Evolutionary conservation across 2,888 invertebrate genomes (phyloP), one percentile per base, ranked within the genome.

Genomic region (Maniola hyperantus): DNA sequence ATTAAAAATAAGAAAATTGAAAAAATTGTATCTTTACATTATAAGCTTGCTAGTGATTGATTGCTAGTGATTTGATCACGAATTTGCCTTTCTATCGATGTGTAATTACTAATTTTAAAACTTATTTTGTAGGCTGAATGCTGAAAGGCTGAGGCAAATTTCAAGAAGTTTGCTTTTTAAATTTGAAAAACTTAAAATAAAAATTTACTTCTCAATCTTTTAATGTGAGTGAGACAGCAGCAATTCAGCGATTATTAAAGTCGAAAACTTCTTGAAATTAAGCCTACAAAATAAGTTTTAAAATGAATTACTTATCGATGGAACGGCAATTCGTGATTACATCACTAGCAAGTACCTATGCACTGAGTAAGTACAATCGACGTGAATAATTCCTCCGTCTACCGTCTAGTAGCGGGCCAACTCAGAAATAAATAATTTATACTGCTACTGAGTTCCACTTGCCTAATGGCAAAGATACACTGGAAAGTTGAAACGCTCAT

Each of bases 341-440:
- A 57, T 13, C 57, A 36, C 57, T 59, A 48, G 48, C n/a, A 6
- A 8, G n/a, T 48, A 18, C 57, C 62, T 57, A 67, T 58, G 66
- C 65, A 63, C 60, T 48, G 62, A 42, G 65, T 53, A 59, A 65
- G 67, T 67, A 65, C 67, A 82, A 80, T 79, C 81, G 74, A 74
- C 76, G 82, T 83, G 81, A 86, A 86, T 84, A 86, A 85, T 85
- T 83, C 79, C 77, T 60, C 15, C 33, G 69, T 71, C 74, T 76
- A 71, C 73, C 71, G 68, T 71, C 70, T 72, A 73, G 72, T 57
- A 73, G 72, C 76, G 74, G 67, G 70, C 70, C 74, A 71, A 72
- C 71, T 72, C 69, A 72, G 74, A 74, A 74, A 75, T 82, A 83
- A 82, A 84, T 84, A 80, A 86, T 83, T 83, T 81, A 83, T 77